Conservation (phyloP, 2,797 vertebrate genomes). For the Nasua narica region DNA sequence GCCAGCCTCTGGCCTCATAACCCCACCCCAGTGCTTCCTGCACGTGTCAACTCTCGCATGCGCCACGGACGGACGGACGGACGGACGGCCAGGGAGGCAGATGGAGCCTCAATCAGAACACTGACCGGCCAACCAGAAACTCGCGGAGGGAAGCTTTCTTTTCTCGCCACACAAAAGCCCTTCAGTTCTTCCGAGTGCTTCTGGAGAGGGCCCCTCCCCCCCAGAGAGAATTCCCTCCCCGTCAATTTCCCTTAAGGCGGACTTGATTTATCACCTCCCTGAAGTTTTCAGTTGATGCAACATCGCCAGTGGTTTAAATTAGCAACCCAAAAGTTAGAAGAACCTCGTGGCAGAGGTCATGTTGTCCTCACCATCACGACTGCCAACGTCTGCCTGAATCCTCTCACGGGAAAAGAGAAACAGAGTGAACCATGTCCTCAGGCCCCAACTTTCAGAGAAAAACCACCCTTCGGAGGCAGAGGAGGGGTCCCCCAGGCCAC, state of each 20-base stretch:
- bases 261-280: neutral
- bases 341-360: neutral
- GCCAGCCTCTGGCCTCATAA: neutral
- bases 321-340: fast-evolving
- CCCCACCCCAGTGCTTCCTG: fast-evolving
- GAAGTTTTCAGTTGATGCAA: neutral
- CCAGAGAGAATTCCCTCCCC: too few species aligned
- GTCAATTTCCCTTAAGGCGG: neutral
- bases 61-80: fast-evolving
- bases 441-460: fast-evolving
- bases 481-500: neutral
- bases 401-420: neutral
- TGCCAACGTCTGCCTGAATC: fast-evolving
- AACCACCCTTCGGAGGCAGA: neutral
- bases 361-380: neutral
- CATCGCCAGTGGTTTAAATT: neutral
- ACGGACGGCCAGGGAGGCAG: neutral
- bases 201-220: too few species aligned
- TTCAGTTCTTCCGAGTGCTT: neutral
- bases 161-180: neutral
- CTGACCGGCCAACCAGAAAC: neutral
- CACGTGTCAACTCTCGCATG: fast-evolving
- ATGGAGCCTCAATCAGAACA: neutral
- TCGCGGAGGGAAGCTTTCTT: neutral
- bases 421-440: fast-evolving